Evolutionary conservation across 2,888 invertebrate species (phyloP), one percentile per base, ranked within the genome.

Genomic region (Cataglyphis livida): DNA sequence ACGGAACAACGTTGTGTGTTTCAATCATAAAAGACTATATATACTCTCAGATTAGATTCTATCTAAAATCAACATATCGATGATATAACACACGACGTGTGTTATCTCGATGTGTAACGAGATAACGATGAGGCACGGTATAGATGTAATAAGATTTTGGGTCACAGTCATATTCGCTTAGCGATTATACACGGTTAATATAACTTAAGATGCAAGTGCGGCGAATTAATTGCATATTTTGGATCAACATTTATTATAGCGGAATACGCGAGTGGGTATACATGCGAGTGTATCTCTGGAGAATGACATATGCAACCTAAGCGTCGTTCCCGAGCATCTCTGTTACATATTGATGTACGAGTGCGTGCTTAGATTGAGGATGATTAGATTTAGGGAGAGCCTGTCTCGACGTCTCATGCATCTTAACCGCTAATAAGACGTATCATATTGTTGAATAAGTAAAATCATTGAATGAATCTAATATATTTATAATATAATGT

Each of bases 211-310:
- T 79, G 78, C 70, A 79, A 79, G 61, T 79, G 70, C 59, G n/a
- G 59, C 59, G 61, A 79, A 79, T 70, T 79, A 79, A 79, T 78
- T 57, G 70, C 59, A 70, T 59, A 79, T 44, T 79, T 79, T 79
- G 70, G 61, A 25, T 44, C 70, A 44, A 79, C 70, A 70, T 78
- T 78, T 59, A 79, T 79, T 79, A 79, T 25, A 48, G 18, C 18
- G 18, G 3, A 25, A 18, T 35, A 59, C 68, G 59, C 41, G 66
- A 66, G 70, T 61, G 44, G 61, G 5, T 57, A 35, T 28, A 59
- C n/a, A n/a, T 21, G 59, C 32, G 44, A 44, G 70, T 44, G 44
- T 79, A 44, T 79, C 59, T 48, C 70, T 7, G 3, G 70, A 35
- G 78, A 44, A 21, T n/a, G 25, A 12, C 32, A 78, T 59, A 59